Base-by-base conservation (phyloP, 2,888 invertebrate genomes). In the Temnothorax ravouxi region DNA sequence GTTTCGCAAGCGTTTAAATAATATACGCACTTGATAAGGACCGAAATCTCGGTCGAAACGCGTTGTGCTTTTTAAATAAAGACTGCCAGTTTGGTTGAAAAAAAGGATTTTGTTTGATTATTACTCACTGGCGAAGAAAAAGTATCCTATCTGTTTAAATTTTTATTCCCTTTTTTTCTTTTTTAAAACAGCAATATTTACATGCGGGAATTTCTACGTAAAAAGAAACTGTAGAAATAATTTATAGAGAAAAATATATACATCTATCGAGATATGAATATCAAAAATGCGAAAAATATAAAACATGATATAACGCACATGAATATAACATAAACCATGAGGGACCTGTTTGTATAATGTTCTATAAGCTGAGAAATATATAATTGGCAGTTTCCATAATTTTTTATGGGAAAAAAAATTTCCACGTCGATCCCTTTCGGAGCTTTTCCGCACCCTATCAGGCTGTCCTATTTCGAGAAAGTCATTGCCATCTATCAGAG, bases 401-500 rank as follows among this genome's bases (percentile, higher is more conserved):
- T 72, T 59, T 0, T 18, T 34, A 34, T 21, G n/a, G 13, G 44
- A 41, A 54, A 71, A 52, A 71, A 44, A 67, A 21, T n/a, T 69
- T 54, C 18, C 18, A 47, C 25, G 59, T 61, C 44, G 34, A 72
- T 59, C 21, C 34, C 21, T 77, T 71, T 77, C 21, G 59, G n/a
- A 56, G 47, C 29, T 79, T 75, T 38, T 74, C 47, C 34, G 34
- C 64, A 59, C n/a, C 50, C 47, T 66, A 64, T 77, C 59, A 56
- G 47, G 47, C 41, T 82, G 84, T 82, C 44, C 74, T 67, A 72
- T 80, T 86, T 74, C 61, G 80, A 80, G 72, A 83, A 86, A 87
- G 80, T 88, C 81, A 59, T 66, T 64, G 81, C 75, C 76, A 86
- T 86, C 84, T 84, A 86, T 87, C 85, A 85, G 83, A 83, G 56